Evolutionary conservation across 2,888 invertebrate species (phyloP).

Genomic region (Pelosia muscerda): DNA sequence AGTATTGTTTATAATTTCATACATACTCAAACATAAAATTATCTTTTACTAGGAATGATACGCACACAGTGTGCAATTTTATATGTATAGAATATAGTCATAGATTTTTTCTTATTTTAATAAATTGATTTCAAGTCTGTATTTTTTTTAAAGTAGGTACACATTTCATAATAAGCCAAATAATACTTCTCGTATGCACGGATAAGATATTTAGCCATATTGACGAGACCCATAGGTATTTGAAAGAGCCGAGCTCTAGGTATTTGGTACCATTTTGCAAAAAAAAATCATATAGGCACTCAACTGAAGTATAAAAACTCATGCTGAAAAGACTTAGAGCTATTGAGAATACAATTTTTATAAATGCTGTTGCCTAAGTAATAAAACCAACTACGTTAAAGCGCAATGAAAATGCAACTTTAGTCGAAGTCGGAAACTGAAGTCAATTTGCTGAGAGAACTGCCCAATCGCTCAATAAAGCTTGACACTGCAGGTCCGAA

Average conservation of each 20-base stretch:
- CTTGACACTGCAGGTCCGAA: conserved; percentile 37
- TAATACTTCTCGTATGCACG: conserved; percentile 26
- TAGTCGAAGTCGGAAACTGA: conserved; percentile 27
- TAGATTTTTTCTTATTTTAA: conserved; percentile 30
- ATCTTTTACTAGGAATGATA: conserved; percentile 60
- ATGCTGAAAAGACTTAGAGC: not conserved
- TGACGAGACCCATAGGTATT: too few species aligned
- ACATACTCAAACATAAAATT: conserved; percentile 47
- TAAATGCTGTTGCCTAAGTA: conserved; percentile 27
- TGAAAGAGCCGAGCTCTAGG: too few species aligned
- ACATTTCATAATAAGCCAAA: conserved; percentile 25
- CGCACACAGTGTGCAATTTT: conserved; percentile 31
- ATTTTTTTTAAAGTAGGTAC: conserved; percentile 17
- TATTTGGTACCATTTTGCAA: too few species aligned
- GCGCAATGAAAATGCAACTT: conserved; percentile 24
- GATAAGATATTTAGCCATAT: conserved; percentile 10
- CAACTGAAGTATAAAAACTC: too few species aligned
- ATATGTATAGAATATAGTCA: conserved; percentile 46
- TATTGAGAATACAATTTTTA: conserved; percentile 13
- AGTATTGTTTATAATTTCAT: conserved; percentile 37
- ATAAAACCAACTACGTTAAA: conserved; percentile 29
- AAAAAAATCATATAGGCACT: too few species aligned
- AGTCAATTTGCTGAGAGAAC: conserved; percentile 27
- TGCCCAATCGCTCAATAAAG: conserved; percentile 60
- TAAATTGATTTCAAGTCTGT: conserved; percentile 44